phyloP scores from a whole-genome alignment of 2,797 vertebrate genomes.

The Notamacropus eugenii region DNA sequence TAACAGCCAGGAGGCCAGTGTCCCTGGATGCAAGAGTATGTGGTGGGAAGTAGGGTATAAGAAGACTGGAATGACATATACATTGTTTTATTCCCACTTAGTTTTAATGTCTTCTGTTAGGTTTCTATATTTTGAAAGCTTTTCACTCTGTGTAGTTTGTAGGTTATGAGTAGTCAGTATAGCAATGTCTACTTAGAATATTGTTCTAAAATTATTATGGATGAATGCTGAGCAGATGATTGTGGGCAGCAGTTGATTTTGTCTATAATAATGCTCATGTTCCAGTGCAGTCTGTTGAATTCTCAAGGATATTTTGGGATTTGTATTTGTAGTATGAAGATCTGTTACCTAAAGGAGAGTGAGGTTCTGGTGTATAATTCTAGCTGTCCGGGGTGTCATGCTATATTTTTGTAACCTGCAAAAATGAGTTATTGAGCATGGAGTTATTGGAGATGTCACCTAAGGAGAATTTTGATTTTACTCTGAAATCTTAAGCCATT shows the following conservation, averaged over 20 bases:
- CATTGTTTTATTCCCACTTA: background rate
- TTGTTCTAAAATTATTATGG: background rate
- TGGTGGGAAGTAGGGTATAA: background rate
- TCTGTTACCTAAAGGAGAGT: background rate
- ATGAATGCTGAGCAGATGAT: background rate
- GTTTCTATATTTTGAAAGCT: background rate
- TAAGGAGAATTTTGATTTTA: background rate
- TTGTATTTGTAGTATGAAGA: background rate
- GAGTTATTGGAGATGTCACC: background rate
- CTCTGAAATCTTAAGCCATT: background rate
- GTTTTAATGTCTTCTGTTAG: background rate
- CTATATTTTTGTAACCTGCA: background rate
- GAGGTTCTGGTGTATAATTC: background rate
- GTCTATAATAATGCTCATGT: background rate
- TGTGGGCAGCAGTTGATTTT: background rate
- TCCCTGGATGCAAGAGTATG: background rate
- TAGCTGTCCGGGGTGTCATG: background rate
- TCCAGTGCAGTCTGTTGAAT: background rate
- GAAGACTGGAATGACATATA: background rate
- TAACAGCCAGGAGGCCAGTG: background rate
- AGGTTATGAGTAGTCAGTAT: background rate
- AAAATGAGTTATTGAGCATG: background rate
- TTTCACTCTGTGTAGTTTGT: background rate
- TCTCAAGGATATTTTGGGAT: background rate
- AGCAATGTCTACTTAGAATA: background rate